Evolutionary conservation across 2,888 invertebrate species (phyloP).

Genomic region (Xestia ashworthii): DNA sequence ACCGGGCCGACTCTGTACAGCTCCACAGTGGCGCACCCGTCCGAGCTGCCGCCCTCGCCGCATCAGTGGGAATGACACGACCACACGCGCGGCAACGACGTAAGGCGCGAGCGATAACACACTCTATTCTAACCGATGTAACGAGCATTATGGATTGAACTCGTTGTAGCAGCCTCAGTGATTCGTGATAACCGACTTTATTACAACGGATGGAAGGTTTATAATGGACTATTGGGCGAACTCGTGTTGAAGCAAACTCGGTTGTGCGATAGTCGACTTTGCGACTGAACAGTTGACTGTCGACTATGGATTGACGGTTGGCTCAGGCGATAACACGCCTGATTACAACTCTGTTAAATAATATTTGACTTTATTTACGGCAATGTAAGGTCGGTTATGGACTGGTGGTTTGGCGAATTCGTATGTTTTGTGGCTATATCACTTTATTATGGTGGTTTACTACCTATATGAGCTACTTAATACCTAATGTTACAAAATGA

Average conservation of each 20-base stretch:
- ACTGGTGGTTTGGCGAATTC: conserved; percentile 31
- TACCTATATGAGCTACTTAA: neutral
- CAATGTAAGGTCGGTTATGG: conserved; percentile 32
- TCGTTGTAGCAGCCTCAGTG: conserved; percentile 62
- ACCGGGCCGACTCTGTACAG: conserved; percentile 88
- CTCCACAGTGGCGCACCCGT: conserved; percentile 99
- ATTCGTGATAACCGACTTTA: conserved; percentile 74
- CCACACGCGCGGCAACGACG: conserved; percentile 79
- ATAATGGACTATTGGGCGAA: conserved; percentile 22
- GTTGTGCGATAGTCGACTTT: conserved; percentile 44
- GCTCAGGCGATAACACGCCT: conserved; percentile 27
- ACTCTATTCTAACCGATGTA: neutral
- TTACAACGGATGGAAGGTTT: conserved; percentile 3
- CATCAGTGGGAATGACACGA: conserved; percentile 99
- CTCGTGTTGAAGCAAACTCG: conserved; percentile 44
- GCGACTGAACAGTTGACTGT: conserved; percentile 18
- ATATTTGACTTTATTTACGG: conserved; percentile 44
- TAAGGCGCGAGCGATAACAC: conserved; percentile 72
- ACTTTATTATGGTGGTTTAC: neutral
- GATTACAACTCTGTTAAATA: conserved; percentile 19
- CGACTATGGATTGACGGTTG: conserved; percentile 52
- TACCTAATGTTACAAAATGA: conserved; percentile 2
- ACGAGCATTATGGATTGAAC: neutral
- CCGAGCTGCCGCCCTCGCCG: conserved; percentile 99
- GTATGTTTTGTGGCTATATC: conserved; percentile 22